phyloP scores from a whole-genome alignment of 1,140 invertebrate species.

The Pteromalus puparum region DNA sequence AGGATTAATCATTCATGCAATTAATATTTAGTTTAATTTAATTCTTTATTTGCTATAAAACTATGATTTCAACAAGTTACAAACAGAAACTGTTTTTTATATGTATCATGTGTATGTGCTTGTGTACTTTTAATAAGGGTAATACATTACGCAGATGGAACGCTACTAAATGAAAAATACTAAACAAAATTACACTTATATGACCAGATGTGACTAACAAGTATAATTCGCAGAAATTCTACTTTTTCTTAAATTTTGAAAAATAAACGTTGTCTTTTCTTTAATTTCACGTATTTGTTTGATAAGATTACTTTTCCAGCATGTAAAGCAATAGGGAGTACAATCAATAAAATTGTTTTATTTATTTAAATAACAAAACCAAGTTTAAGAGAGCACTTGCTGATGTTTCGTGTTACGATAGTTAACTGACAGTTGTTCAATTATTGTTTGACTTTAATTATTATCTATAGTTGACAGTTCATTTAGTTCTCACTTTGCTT shows the following conservation, averaged over 20 bases:
- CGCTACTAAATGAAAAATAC: conserved; percentile 55
- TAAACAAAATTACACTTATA: conserved; percentile 50
- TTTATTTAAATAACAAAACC: conserved; percentile 28
- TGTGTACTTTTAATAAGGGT: conserved; percentile 56
- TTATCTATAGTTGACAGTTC: conserved; percentile 34
- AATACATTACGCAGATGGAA: conserved; percentile 57
- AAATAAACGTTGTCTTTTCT: neutral
- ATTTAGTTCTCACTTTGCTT: conserved; percentile 50
- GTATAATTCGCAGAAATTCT: conserved; percentile 47
- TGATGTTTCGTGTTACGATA: conserved; percentile 30
- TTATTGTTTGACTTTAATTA: conserved; percentile 33
- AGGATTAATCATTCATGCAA: conserved; percentile 40
- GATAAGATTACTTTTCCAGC: conserved; percentile 18
- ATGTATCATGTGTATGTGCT: conserved; percentile 54
- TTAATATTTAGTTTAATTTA: conserved; percentile 57
- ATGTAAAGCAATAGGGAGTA: conserved; percentile 28
- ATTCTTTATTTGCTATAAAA: conserved; percentile 74
- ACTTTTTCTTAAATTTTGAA: conserved; percentile 23
- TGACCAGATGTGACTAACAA: conserved; percentile 41
- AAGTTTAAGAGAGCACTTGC: conserved; percentile 18
- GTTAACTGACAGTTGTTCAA: neutral
- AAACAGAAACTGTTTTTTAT: conserved; percentile 59
- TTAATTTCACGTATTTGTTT: conserved; percentile 10
- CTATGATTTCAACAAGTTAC: conserved; percentile 70
- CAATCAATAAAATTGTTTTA: neutral